phyloP scores from a whole-genome alignment of 2,113 vertebrate species.

The Platichthys flesus region DNA sequence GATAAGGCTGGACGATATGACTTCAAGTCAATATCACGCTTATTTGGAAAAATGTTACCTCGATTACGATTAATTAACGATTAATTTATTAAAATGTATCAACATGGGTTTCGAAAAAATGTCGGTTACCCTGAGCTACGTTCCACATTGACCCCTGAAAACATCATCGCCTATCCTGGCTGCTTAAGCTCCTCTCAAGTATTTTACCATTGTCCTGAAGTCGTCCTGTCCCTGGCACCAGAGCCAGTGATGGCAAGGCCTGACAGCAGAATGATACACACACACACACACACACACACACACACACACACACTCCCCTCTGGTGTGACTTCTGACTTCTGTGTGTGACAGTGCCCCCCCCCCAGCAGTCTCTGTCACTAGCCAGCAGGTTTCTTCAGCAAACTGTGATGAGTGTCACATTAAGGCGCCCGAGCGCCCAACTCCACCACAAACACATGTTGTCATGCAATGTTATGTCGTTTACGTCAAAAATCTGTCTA shows the following conservation, averaged over 20 bases:
- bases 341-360: slow-evolving; percentile 67
- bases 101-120: no score
- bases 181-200: slow-evolving; percentile 6
- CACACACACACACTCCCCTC: slow-evolving; percentile 14
- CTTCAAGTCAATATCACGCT: no score
- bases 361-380: slow-evolving; percentile 52
- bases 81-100: no score
- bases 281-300: slow-evolving; percentile 17
- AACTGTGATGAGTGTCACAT: slow-evolving; percentile 74
- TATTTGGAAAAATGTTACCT: no score
- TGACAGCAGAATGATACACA: slow-evolving; percentile 9
- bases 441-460: slow-evolving; percentile 68
- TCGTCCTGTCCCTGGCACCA: slow-evolving; percentile 23
- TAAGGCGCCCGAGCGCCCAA: slow-evolving; percentile 51
- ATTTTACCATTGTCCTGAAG: slow-evolving; percentile 33
- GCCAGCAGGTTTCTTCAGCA: slow-evolving; percentile 70
- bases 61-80: no score
- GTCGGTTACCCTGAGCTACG: not conserved
- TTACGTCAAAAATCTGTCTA: slow-evolving; percentile 50
- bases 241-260: slow-evolving; percentile 31
- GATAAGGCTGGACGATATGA: no score
- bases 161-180: slow-evolving; percentile 2
- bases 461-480: slow-evolving; percentile 72
- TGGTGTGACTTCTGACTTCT: slow-evolving; percentile 63
- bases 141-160: slow-evolving; percentile 34